Base-by-base conservation (phyloP, 2,888 invertebrate genomes). In the Sesia bembeciformis region DNA sequence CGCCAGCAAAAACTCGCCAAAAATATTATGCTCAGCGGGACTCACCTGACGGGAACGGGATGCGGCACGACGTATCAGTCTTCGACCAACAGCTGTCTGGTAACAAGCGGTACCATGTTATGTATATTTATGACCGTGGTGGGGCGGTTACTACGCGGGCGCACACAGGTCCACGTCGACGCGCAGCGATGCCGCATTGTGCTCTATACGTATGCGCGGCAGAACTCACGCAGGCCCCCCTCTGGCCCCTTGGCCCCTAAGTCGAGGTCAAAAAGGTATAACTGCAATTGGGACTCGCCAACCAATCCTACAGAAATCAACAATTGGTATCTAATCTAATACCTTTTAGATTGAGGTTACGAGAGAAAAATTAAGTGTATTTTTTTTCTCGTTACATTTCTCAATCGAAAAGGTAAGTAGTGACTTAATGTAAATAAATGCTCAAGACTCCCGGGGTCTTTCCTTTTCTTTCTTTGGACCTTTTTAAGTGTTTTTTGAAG, bases 121-220 rank as follows among this genome's bases (percentile, higher is more conserved):
- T 71, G 71, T 74, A 72, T 83, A 81, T 81, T 80, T 81, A 81
- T 76, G 72, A 69, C 64, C 65, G 63, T 58, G 63, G 50, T 59
- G 65, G 50, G 65, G 75, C 58, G 62, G 68, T 70, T 72, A 78
- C 66, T 74, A 23, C 23, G 75, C 77, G 78, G 79, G 74, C 78
- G 79, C 79, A 82, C 84, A 71, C 72, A 60, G 67, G 61, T 66
- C 66, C 63, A 75, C 83, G 81, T 79, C 85, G 85, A 69, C 80
- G 84, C 86, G 80, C 76, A 71, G 56, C 66, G 74, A 66, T 83
- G 80, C 80, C 85, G 84, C 84, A 87, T 79, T 82, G 78, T 78
- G 78, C 66, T 83, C 80, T 83, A 81, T 78, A 73, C 66, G 49
- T 8, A 41, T 51, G 51, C 51, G 50, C 8, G 50, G 39, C 50